phyloP scores from a whole-genome alignment of 1,140 invertebrate species.

The Trichomalopsis sarcophagae region DNA sequence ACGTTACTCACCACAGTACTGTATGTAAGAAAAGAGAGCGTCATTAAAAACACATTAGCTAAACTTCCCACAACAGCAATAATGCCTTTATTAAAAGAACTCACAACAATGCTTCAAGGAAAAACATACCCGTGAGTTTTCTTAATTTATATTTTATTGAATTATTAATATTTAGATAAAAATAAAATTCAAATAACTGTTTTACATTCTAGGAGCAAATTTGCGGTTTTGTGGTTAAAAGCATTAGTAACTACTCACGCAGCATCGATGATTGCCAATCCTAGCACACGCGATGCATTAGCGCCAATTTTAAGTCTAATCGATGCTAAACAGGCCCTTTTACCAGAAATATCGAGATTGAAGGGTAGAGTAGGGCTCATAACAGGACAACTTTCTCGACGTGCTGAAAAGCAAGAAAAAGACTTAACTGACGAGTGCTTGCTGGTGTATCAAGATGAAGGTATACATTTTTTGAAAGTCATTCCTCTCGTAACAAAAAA shows the following conservation, averaged over 20 bases:
- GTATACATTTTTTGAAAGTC: conserved; percentile 61
- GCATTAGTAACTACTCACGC: conserved; percentile 78
- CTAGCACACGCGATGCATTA: conserved; percentile 75
- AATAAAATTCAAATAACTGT: conserved; percentile 39
- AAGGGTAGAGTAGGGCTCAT: conserved; percentile 78
- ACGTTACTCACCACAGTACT: conserved; percentile 78
- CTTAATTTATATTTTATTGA: conserved; percentile 27
- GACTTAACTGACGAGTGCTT: conserved; percentile 71
- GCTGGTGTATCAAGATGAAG: conserved; percentile 78
- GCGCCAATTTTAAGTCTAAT: conserved; percentile 78
- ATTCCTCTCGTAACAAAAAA: conserved; percentile 3
- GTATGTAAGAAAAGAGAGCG: conserved; percentile 74
- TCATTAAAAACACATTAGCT: conserved; percentile 78
- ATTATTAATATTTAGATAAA: conserved; percentile 34
- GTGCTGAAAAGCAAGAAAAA: conserved; percentile 68
- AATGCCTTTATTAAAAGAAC: conserved; percentile 78
- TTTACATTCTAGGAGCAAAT: conserved; percentile 74
- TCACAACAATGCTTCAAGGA: conserved; percentile 78
- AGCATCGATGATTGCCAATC: conserved; percentile 78
- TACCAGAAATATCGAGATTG: conserved; percentile 76
- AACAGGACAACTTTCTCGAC: conserved; percentile 75
- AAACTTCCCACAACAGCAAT: conserved; percentile 80
- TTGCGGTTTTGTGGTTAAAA: conserved; percentile 79
- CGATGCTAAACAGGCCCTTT: conserved; percentile 75
- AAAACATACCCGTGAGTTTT: conserved; percentile 76